Evolutionary conservation across 2,888 invertebrate genomes (phyloP).

Genomic region (Trachelus stipa): DNA sequence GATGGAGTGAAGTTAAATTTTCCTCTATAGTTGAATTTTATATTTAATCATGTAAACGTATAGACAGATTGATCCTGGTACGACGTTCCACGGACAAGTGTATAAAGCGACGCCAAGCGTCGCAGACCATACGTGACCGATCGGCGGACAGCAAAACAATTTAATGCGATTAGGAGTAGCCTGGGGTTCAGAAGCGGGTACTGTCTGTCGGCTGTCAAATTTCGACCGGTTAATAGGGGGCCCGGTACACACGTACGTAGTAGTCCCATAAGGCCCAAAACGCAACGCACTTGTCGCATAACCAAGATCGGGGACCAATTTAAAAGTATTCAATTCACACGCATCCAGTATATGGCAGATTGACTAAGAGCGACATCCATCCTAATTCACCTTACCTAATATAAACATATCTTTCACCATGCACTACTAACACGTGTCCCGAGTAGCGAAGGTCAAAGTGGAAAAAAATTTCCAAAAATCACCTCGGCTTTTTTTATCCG

Average conservation of each 20-base stretch:
- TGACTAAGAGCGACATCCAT: not conserved
- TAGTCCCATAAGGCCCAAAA: too few species aligned
- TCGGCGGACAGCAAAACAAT: slow-evolving; percentile 42
- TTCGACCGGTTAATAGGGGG: slow-evolving; percentile 23
- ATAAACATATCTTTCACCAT: too few species aligned
- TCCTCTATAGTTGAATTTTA: too few species aligned
- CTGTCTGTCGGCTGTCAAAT: slow-evolving; percentile 51
- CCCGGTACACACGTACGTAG: slow-evolving; percentile 24
- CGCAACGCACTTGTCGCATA: too few species aligned
- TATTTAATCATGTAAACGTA: too few species aligned
- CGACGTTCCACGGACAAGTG: too few species aligned
- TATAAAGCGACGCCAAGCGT: too few species aligned
- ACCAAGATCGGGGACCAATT: slow-evolving; percentile 23
- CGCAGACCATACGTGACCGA: slow-evolving; percentile 12
- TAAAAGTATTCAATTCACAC: slow-evolving; percentile 3
- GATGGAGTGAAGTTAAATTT: too few species aligned
- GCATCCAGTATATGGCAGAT: not conserved
- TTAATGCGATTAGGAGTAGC: slow-evolving; percentile 42
- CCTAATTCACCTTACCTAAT: too few species aligned
- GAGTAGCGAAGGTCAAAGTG: too few species aligned
- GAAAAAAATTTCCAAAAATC: not conserved
- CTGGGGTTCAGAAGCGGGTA: slow-evolving; percentile 28
- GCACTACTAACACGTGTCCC: too few species aligned
- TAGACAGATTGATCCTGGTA: too few species aligned
- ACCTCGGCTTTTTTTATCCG: not conserved